phyloP scores from a whole-genome alignment of 1,140 invertebrate genomes.

The Leucophenga varia region DNA sequence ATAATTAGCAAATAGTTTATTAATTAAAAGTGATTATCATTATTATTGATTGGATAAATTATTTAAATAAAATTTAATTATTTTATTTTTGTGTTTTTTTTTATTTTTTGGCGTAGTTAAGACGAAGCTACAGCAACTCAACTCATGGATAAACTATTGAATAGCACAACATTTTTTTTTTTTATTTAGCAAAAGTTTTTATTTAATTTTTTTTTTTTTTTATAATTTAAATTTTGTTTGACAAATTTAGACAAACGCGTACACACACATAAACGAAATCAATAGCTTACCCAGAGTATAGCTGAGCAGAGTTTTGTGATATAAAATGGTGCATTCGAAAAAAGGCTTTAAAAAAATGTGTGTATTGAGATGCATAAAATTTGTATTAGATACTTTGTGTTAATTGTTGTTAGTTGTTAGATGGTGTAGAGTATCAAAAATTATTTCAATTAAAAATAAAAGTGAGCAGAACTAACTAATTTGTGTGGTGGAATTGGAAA shows the following conservation, averaged over 20 bases:
- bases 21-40: too few relatives aligned
- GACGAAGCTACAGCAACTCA: conserved; percentile 40
- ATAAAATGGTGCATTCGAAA: background rate
- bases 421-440: too few relatives aligned
- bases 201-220: conserved; percentile 8
- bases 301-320: background rate
- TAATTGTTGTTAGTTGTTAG: too few relatives aligned
- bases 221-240: conserved; percentile 10
- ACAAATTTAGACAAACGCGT: conserved; percentile 13
- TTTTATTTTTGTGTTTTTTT: too few relatives aligned
- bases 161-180: conserved; percentile 11
- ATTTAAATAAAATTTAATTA: too few relatives aligned
- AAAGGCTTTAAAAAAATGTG: too few relatives aligned
- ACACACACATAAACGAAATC: conserved; percentile 55
- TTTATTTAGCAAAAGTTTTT: conserved; percentile 11
- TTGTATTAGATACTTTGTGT: too few relatives aligned
- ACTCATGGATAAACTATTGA: conserved; percentile 69
- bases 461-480: too few relatives aligned
- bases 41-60: too few relatives aligned
- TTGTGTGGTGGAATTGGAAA: background rate
- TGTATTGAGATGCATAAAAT: too few relatives aligned
- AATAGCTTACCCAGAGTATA: conserved; percentile 62
- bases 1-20: conserved; percentile 1
- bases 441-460: too few relatives aligned
- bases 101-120: too few relatives aligned